Base-by-base conservation (phyloP, 2,888 invertebrate genomes). In the Caenorhabditis panamensis region DNA sequence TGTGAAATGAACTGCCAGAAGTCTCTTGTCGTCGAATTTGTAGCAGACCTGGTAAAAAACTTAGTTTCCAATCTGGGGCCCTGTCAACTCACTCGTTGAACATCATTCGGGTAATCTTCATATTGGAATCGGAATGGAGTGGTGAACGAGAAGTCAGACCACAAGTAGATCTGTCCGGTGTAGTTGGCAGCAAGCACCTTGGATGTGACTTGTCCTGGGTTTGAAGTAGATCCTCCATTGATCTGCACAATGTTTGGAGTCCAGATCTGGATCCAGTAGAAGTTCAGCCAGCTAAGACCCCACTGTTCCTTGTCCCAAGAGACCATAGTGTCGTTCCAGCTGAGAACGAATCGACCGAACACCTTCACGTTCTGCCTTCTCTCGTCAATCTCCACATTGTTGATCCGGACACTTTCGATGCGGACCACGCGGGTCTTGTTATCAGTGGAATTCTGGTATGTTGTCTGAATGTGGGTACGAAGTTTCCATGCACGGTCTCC, bases 221-320 rank as follows among this genome's bases (percentile, higher is more conserved):
- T 84, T 1, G 88, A 81, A 16, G 86, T 85, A 16, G 77, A 72
- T 36, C 76, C 84, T 88, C 88, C 84, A 61, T 90, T 90, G 72
- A 87, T 86, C 66, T 90, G 90, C 1, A 89, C 81, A 62, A 90
- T 62, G 66, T 87, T 87, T 13, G 90, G 90, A 11, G 89, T 88
- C 90, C 90, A 90, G 28, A 91, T 87, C 72, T 90, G 90, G 18
- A 91, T 86, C 91, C 91, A 91, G 77, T 91, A 91, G 80, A 91
- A 91, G 85, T 91, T 91, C 37, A 91, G 82, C 91, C 91, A 91
- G n/a, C 87, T 87, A 44, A 91, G 79, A 20, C 90, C 90, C 91
- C 91, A 91, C 69, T 88, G 78, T n/a, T 89, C 85, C 73, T 88
- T 89, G 82, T 90, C 88, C 91, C 91, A 91, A 0, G 87, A 82